Percentiles rank a stretch among this genome's conserved stretches.
phyloP scores from a whole-genome alignment of 1,140 invertebrate genomes.

The Nylanderia fulva region DNA sequence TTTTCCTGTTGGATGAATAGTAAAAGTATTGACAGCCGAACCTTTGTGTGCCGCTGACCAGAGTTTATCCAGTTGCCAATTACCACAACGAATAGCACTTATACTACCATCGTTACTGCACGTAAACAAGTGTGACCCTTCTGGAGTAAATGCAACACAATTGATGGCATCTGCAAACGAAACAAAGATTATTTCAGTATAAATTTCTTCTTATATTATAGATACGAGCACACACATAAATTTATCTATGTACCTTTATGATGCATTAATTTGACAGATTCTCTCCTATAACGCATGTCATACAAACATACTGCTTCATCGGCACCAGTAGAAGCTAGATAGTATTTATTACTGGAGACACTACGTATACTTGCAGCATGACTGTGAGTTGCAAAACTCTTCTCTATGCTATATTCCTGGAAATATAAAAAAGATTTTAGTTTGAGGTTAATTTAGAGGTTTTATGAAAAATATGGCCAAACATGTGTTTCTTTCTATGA shows the following conservation, averaged over 20 bases:
- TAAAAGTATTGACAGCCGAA: slow-evolving; percentile 89
- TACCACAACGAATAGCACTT: slow-evolving; percentile 92
- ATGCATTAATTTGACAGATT: slow-evolving; percentile 92
- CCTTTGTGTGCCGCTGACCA: slow-evolving; percentile 91
- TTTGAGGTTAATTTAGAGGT: not conserved
- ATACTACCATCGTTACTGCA: slow-evolving; percentile 94
- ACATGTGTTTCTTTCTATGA: no score
- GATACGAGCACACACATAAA: not conserved
- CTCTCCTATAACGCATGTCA: slow-evolving; percentile 91
- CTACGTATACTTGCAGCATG: slow-evolving; percentile 93
- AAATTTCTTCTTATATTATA: not conserved
- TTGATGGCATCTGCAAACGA: slow-evolving; percentile 89
- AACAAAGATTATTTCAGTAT: not conserved
- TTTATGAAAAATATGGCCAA: no score
- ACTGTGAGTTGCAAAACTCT: slow-evolving; percentile 95
- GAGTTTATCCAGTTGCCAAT: slow-evolving; percentile 93
- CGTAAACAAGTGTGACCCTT: slow-evolving; percentile 92
- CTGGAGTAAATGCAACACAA: slow-evolving; percentile 90
- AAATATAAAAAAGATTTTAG: slow-evolving; percentile 40
- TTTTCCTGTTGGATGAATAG: slow-evolving; percentile 96
- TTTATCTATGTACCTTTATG: slow-evolving; percentile 89
- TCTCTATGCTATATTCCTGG: slow-evolving; percentile 87
- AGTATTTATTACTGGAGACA: slow-evolving; percentile 90
- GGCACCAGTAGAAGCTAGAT: slow-evolving; percentile 94
- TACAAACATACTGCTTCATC: slow-evolving; percentile 96